Base-by-base conservation (phyloP, 2,888 invertebrate species). In the Prosopocoilus inquinatus region DNA sequence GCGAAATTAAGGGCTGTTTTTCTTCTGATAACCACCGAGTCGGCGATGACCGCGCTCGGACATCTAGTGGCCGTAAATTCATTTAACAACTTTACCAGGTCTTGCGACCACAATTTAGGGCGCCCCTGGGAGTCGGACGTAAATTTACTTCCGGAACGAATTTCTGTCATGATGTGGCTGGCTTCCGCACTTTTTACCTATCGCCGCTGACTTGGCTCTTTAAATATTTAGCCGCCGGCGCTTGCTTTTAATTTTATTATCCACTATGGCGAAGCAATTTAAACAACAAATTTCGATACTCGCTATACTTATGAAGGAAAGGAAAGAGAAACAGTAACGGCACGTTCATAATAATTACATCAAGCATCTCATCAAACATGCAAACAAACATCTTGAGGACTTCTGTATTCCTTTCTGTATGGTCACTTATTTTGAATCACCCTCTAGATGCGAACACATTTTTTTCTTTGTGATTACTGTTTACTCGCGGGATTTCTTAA, bases 71-170 rank as follows among this genome's bases (percentile, higher is more conserved):
- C 75, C 68, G 74, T 78, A 78, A 78, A 78, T 78, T 77, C 76
- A 78, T 78, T 78, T 77, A 78, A 76, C 75, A 77, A 77, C 75
- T 77, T 76, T 75, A 73, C 72, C 71, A 70, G 72, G 71, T 75
- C 71, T 73, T 74, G 72, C 71, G 65, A 70, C 74, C 74, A 69
- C 75, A 77, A 77, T 77, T 77, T 77, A 77, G 70, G 63, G 69
- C 64, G 65, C 73, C 71, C 64, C 47, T 47, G 72, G 73, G 74
- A 70, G 55, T 51, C 54, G 58, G 49, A 61, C 63, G 63, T 64
- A 63, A 68, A 69, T 68, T 67, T 66, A 61, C 53, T 53, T 47
- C 49, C 54, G 20, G 20, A 47, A 50, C 36, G 46, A 33, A 50
- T 38, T 39, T 47, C 50, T 50, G 55, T 55, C 55, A 55, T 50